Conservation (phyloP, 37 sponge, comb jelly and placozoan genomes). For the Beroe forskalii region DNA sequence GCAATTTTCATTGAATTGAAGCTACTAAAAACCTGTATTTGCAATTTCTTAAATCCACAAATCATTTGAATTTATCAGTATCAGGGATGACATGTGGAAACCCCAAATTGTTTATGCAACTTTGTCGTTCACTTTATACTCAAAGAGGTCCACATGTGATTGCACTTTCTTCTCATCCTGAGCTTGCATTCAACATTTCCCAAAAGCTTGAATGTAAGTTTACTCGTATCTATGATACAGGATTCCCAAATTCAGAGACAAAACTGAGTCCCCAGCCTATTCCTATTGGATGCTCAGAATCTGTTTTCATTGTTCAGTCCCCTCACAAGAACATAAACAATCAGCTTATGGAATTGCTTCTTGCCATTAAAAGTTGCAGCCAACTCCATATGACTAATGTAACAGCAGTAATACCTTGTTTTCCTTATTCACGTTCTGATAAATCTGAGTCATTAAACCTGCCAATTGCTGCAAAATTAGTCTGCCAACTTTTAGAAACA, state of each 20-base stretch:
- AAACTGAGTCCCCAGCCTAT: background rate
- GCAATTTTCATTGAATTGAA: no score
- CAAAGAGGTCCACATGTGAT: background rate
- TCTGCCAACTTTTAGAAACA: conserved; percentile 12
- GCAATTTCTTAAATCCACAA: no score
- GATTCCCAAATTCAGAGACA: conserved; percentile 9
- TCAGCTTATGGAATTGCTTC: conserved; percentile 31
- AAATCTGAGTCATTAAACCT: conserved; percentile 30
- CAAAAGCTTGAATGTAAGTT: background rate
- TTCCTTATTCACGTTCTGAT: conserved; percentile 35
- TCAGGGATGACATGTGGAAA: no score
- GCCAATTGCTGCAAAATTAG: conserved; percentile 14
- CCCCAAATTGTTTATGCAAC: no score
- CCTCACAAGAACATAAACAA: background rate
- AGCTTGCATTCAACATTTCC: background rate
- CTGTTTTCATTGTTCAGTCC: conserved; percentile 8
- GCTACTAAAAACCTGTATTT: no score
- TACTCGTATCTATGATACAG: background rate
- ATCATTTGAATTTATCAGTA: no score
- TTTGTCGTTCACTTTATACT: background rate
- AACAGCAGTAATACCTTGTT: conserved; percentile 32
- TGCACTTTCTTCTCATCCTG: background rate
- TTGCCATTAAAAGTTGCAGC: conserved; percentile 1
- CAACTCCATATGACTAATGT: background rate
- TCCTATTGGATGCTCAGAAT: background rate